Conservation (phyloP, 2,113 vertebrate genomes). For the Labeo rohita region DNA sequence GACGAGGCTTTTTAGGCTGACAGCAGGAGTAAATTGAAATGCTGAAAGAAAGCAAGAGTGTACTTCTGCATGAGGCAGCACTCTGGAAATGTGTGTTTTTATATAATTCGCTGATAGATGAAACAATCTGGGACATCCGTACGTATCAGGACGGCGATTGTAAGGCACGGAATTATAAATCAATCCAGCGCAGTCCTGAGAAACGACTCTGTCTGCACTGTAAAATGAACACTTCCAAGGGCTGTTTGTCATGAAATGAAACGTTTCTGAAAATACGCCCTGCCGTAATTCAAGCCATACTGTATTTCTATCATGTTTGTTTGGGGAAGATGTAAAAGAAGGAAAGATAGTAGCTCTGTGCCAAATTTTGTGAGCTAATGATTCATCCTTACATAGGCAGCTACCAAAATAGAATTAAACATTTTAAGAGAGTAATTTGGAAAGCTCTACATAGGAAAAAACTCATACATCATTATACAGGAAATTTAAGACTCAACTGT, state of each 20-base stretch:
- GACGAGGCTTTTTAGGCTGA: constrained; percentile 50
- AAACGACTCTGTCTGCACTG: constrained; percentile 53
- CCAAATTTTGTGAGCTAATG: background rate
- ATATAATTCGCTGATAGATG: constrained; percentile 65
- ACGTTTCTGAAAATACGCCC: constrained; percentile 63
- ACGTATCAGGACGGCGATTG: constrained; percentile 66
- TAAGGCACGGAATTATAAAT: constrained; percentile 66
- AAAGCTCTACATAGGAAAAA: background rate
- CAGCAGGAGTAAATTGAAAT: constrained; percentile 46
- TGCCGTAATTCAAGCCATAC: constrained; percentile 54
- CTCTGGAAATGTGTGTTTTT: constrained; percentile 55
- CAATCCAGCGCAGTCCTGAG: constrained; percentile 49
- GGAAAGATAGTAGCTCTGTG: background rate
- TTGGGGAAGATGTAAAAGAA: constrained; percentile 42
- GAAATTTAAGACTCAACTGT: background rate
- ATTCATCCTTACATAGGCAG: background rate
- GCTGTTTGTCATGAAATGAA: constrained; percentile 66
- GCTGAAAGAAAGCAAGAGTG: constrained; percentile 8
- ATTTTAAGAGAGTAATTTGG: background rate
- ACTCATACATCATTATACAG: background rate
- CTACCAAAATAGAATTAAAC: background rate
- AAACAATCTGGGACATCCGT: constrained; percentile 71
- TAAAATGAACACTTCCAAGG: constrained; percentile 42
- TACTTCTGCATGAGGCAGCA: constrained; percentile 16
- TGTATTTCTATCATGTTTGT: constrained; percentile 42